Conservation (phyloP, 2,888 invertebrate genomes). For the Hemicrepidius hirtus region DNA sequence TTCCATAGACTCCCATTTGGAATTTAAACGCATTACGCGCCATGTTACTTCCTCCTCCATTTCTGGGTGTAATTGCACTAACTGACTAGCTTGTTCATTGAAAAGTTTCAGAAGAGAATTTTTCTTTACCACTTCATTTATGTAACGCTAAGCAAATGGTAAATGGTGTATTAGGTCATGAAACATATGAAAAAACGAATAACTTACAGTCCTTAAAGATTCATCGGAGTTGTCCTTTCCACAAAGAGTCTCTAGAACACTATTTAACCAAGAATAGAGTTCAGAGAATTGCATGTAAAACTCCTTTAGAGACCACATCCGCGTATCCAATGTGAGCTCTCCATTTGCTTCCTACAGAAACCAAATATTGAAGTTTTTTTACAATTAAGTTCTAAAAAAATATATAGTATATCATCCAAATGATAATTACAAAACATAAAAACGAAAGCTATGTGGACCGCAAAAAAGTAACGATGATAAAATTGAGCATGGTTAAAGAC, state of each 20-base stretch:
- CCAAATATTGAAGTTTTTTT: conserved; percentile 37
- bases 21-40: conserved; percentile 84
- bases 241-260: conserved; percentile 85
- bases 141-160: conserved; percentile 77
- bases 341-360: conserved; percentile 82
- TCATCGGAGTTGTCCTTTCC: conserved; percentile 82
- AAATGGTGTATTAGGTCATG: conserved; percentile 20
- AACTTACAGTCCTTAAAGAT: conserved; percentile 80
- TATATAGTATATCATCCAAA: too few relatives aligned
- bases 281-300: conserved; percentile 87
- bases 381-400: too few relatives aligned
- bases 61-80: conserved; percentile 78
- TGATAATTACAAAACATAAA: too few relatives aligned
- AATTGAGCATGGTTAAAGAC: too few relatives aligned
- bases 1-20: conserved; percentile 87
- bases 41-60: conserved; percentile 81
- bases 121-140: conserved; percentile 84
- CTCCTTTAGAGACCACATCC: conserved; percentile 84
- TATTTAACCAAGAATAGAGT: conserved; percentile 87
- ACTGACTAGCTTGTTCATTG: conserved; percentile 85
- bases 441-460: too few relatives aligned
- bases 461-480: too few relatives aligned
- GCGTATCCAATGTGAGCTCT: conserved; percentile 81
- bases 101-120: conserved; percentile 83
- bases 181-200: conserved; percentile 4